A percentile compares a stretch with the other conserved stretches of the same genome.
These are phyloP conservation scores for Syngnathus scovelli DNA, from an alignment of 2,113 vertebrate species.

Conservation along the genomic window DNA sequence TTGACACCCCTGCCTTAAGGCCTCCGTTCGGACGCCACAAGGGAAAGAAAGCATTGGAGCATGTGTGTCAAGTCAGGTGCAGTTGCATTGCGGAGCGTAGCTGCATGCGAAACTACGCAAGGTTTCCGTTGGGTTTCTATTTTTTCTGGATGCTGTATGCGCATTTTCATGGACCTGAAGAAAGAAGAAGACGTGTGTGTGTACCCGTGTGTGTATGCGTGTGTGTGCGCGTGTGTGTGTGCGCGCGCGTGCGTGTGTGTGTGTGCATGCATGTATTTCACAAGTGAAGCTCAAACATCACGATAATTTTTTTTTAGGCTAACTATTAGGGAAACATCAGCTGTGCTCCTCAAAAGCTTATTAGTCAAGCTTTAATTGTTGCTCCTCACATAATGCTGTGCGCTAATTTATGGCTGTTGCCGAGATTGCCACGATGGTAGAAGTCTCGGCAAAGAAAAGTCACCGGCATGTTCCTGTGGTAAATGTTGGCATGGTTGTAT, in stretches of 20 bases:
- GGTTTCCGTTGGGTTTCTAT: no score
- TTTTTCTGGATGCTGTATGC: no score
- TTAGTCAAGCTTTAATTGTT: constrained; percentile 79
- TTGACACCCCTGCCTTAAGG: no score
- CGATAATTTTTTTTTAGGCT: constrained; percentile 26
- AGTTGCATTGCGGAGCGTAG: no score
- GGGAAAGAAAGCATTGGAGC: no score
- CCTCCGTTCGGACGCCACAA: no score
- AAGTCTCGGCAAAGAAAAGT: constrained; percentile 51
- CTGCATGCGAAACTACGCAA: no score
- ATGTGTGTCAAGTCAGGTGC: no score
- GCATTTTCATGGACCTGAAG: no score
- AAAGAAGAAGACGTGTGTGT: neutral
- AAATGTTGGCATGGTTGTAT: constrained; percentile 36
- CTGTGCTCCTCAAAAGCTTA: constrained; percentile 70
- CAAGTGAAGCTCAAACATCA: neutral
- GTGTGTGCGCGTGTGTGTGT: neutral
- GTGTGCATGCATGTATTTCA: constrained; percentile 1
- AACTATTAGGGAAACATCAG: constrained; percentile 74
- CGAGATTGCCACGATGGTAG: constrained; percentile 56
- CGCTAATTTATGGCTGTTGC: constrained; percentile 72
- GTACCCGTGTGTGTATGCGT: constrained; percentile 24
- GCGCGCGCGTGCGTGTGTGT: neutral
- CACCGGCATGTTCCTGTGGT: constrained; percentile 28
- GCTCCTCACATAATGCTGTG: constrained; percentile 65